phyloP scores from a whole-genome alignment of 2,113 vertebrate species.

The Oreocharis arfaki region DNA sequence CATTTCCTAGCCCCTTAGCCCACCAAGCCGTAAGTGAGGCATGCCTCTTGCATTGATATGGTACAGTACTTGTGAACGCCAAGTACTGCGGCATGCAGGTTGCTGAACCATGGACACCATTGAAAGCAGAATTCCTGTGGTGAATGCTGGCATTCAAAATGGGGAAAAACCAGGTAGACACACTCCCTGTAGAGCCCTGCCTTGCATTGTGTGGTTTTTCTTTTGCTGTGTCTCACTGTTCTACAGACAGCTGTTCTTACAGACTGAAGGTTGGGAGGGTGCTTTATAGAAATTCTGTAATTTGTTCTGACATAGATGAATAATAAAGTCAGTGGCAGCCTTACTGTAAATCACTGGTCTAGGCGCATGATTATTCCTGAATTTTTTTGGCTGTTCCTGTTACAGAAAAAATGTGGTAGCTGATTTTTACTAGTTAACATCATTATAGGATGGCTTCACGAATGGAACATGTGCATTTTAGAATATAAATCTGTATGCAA shows the following conservation, averaged over 20 bases:
- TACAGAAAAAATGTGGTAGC: background rate
- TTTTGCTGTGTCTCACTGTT: background rate
- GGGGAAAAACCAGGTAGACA: background rate
- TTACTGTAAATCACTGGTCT: background rate
- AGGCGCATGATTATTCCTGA: background rate
- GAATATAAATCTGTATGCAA: background rate
- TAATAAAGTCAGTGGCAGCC: background rate
- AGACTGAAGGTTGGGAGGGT: background rate
- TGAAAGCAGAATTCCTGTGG: constrained; percentile 1
- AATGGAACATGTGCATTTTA: background rate
- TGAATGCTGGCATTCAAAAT: background rate
- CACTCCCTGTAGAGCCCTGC: background rate
- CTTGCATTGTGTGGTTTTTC: background rate
- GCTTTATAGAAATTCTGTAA: background rate
- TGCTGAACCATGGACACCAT: background rate
- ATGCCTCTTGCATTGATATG: background rate
- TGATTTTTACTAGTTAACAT: background rate
- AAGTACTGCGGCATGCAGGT: background rate
- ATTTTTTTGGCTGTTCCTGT: background rate
- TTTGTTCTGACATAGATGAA: background rate
- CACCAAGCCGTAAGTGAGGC: background rate
- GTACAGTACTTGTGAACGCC: background rate
- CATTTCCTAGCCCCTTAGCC: background rate
- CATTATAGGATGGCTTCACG: background rate
- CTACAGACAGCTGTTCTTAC: background rate